Percentiles rank a stretch among this genome's conserved stretches.
Conservation (phyloP, 1,140 invertebrate species). For the Lordiphosa clarofinis region DNA sequence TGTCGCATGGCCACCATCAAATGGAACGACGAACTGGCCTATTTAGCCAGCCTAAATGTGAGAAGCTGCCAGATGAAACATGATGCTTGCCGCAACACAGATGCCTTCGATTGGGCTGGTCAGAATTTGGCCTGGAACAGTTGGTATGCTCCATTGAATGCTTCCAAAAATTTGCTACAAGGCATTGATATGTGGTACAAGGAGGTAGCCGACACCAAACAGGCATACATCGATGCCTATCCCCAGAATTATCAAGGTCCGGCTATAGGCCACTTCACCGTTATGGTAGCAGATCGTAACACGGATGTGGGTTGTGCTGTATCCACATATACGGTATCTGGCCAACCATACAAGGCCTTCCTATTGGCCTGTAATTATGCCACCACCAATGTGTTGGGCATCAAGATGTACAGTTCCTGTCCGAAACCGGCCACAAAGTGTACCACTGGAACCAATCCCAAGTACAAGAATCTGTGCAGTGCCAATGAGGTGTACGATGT, state of each 20-base stretch:
- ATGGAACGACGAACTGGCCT: constrained; percentile 68
- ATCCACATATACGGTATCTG: constrained; percentile 37
- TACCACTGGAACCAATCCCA: constrained; percentile 54
- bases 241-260: constrained; percentile 43
- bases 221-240: constrained; percentile 51
- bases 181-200: constrained; percentile 57
- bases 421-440: constrained; percentile 44
- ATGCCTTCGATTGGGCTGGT: constrained; percentile 55
- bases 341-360: constrained; percentile 41
- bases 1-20: constrained; percentile 70
- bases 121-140: constrained; percentile 69
- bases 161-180: constrained; percentile 12
- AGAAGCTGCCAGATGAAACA: constrained; percentile 57
- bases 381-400: constrained; percentile 53
- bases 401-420: constrained; percentile 57
- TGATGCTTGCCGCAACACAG: constrained; percentile 66
- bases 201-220: constrained; percentile 35
- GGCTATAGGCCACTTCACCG: constrained; percentile 69
- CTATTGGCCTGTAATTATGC: constrained; percentile 70
- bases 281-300: constrained; percentile 63
- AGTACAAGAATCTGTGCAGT: constrained; percentile 56
- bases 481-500: constrained; percentile 59
- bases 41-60: constrained; percentile 59
- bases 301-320: constrained; percentile 63
- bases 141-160: constrained; percentile 33